A percentile compares a stretch with the other conserved stretches of the same genome.
These are phyloP conservation scores for Phenacoccus solenopsis DNA, from an alignment of 1,140 invertebrate genomes.

Conservation along the genomic window DNA sequence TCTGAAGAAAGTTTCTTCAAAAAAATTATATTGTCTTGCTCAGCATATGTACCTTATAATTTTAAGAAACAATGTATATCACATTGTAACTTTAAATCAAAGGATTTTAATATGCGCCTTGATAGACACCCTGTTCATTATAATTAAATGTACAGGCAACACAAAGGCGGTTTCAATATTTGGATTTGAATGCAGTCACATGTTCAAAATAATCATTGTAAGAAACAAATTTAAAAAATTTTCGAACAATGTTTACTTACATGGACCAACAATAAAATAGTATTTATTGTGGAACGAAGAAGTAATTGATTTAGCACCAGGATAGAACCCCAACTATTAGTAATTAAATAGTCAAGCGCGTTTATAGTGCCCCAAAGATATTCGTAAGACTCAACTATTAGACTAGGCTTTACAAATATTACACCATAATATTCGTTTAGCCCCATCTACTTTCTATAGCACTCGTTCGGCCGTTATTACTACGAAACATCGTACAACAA, in stretches of 20 bases:
- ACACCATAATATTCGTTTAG: not conserved
- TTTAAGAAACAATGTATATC: not conserved
- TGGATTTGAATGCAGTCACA: no score
- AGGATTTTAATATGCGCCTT: not conserved
- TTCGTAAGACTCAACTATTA: not conserved
- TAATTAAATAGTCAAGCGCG: not conserved
- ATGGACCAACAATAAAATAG: not conserved
- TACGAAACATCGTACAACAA: not conserved
- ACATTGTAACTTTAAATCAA: not conserved
- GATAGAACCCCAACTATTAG: not conserved
- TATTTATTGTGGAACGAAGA: not conserved
- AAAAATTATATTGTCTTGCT: no score
- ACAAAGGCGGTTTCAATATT: not conserved
- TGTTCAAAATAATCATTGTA: not conserved
- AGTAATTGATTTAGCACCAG: conserved; percentile 7
- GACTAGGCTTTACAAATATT: not conserved
- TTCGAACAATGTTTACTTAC: not conserved
- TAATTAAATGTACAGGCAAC: not conserved
- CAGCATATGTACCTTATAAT: not conserved
- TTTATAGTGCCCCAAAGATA: not conserved
- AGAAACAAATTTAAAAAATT: not conserved
- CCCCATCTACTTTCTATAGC: not conserved
- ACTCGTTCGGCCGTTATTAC: conserved; percentile 10
- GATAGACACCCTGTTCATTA: not conserved
- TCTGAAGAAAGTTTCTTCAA: not conserved